These are phyloP conservation scores for Pipistrellus nathusii DNA, from an alignment of 2,797 vertebrate species.

Conservation along the genomic window DNA sequence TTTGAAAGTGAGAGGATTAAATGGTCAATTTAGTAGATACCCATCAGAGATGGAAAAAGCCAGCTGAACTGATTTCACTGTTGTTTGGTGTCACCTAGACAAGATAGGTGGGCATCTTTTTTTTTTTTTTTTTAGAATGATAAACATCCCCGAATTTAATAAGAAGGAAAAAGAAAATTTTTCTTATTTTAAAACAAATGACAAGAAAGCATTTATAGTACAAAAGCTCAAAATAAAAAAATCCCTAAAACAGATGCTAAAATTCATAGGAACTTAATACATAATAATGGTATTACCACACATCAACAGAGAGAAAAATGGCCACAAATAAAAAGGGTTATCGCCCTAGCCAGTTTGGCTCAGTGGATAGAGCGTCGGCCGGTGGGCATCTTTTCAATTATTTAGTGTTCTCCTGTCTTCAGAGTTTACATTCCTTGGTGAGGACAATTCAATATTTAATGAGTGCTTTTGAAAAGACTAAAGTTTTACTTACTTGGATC, in stretches of 20 bases:
- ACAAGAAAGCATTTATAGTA: not conserved
- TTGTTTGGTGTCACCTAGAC: not conserved
- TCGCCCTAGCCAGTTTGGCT: not conserved
- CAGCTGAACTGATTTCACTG: constrained; percentile 34
- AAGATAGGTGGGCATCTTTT: not conserved
- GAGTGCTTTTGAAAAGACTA: constrained; percentile 46
- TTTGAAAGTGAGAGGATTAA: constrained; percentile 57
- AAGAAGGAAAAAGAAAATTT: too few species aligned
- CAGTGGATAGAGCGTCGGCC: not conserved
- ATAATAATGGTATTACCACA: constrained; percentile 26
- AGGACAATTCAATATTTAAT: constrained; percentile 31
- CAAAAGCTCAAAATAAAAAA: constrained; percentile 52
- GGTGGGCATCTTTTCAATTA: constrained; percentile 23
- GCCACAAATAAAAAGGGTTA: not conserved
- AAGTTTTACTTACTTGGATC: constrained; percentile 89
- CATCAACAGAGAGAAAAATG: constrained; percentile 38
- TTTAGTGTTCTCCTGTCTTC: constrained; percentile 10
- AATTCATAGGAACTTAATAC: not conserved
- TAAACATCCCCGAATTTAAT: too few species aligned
- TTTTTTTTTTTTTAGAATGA: too few species aligned
- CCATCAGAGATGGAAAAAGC: not conserved
- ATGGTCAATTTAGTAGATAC: not conserved
- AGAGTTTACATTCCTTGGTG: constrained; percentile 25
- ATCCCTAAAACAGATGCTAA: not conserved
- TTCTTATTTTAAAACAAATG: constrained; percentile 47